Evolutionary conservation across 2,113 vertebrate genomes (phyloP).

Genomic region (Cyprinodon variegatus): DNA sequence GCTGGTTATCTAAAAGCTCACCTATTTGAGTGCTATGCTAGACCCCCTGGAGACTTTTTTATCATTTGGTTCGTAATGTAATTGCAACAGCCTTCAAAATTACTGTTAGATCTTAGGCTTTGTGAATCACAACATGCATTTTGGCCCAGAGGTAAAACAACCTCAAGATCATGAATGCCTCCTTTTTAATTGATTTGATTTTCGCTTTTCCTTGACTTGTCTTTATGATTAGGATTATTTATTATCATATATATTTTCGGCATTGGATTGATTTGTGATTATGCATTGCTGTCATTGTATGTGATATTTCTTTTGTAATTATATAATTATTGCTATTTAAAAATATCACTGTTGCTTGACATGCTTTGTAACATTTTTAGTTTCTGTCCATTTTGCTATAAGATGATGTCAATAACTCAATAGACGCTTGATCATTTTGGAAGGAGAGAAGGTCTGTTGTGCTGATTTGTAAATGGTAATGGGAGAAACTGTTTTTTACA

Average conservation of each 20-base stretch:
- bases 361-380: constrained; percentile 77
- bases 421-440: constrained; percentile 77
- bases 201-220: constrained; percentile 56
- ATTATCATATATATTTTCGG: constrained; percentile 82
- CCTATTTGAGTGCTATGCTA: constrained; percentile 31
- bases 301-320: constrained; percentile 81
- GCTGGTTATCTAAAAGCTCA: constrained; percentile 37
- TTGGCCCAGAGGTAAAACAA: constrained; percentile 62
- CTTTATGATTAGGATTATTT: constrained; percentile 81
- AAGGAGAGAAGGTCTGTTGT: constrained; percentile 74
- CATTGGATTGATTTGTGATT: constrained; percentile 78
- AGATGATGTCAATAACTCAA: constrained; percentile 78
- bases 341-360: constrained; percentile 76
- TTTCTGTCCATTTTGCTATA: constrained; percentile 74
- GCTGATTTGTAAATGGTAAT: constrained; percentile 74
- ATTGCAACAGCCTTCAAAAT: constrained; percentile 50
- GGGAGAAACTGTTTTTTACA: constrained; percentile 48
- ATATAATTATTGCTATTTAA: constrained; percentile 82
- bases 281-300: constrained; percentile 79
- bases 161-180: constrained; percentile 48
- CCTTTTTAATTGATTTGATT: neutral
- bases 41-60: constrained; percentile 25
- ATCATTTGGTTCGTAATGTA: constrained; percentile 37
- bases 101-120: constrained; percentile 57
- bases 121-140: constrained; percentile 56